phyloP scores from a whole-genome alignment of 1,140 invertebrate species.

The Scaptomyza montana region DNA sequence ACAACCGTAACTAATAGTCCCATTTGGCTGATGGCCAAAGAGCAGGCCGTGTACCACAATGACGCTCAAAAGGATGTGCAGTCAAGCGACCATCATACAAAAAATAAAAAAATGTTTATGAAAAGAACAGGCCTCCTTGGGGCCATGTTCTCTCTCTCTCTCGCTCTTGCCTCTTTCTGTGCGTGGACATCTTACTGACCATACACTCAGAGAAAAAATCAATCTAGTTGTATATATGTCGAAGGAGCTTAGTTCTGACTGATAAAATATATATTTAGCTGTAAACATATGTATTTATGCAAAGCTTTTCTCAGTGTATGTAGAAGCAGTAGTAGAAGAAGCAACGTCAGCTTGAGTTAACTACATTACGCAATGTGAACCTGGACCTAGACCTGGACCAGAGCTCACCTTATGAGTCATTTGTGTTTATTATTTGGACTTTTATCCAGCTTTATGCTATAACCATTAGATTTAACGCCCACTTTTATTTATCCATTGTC shows the following conservation, averaged over 20 bases:
- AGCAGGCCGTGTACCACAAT: constrained; percentile 42
- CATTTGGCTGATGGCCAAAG: constrained; percentile 76
- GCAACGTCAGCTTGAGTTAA: constrained; percentile 67
- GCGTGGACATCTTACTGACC: constrained; percentile 9
- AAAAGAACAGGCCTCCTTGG: constrained; percentile 4
- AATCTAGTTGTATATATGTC: too few relatives aligned
- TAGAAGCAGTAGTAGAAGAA: constrained; percentile 14
- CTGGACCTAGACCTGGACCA: not conserved
- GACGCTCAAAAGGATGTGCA: constrained; percentile 42
- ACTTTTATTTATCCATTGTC: constrained; percentile 36
- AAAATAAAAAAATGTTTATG: too few relatives aligned
- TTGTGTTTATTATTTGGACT: constrained; percentile 83
- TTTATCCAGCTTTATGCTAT: constrained; percentile 80
- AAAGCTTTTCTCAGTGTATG: constrained; percentile 1
- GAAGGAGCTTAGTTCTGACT: too few relatives aligned
- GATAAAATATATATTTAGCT: too few relatives aligned
- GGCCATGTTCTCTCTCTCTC: not conserved
- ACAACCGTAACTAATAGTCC: constrained; percentile 82
- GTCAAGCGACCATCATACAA: constrained; percentile 20
- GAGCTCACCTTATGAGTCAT: constrained; percentile 76
- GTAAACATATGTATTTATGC: too few relatives aligned
- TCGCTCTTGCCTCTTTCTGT: not conserved
- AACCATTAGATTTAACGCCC: constrained; percentile 77
- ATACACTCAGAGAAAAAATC: not conserved
- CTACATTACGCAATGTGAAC: constrained; percentile 69